phyloP scores from a whole-genome alignment of 2,888 invertebrate genomes.

The Scrobipalpa costella region DNA sequence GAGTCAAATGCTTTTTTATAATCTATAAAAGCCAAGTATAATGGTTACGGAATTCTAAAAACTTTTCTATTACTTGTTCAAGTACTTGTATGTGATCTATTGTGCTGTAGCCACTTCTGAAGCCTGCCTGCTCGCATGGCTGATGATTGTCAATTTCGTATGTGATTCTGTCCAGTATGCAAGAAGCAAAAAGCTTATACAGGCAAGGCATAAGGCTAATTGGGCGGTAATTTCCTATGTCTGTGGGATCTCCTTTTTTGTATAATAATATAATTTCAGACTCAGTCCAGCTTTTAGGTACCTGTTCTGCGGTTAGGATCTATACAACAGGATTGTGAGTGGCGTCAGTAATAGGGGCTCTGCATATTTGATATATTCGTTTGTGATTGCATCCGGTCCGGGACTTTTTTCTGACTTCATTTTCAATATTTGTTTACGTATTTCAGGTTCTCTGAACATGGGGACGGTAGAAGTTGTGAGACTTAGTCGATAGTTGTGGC shows the following conservation, averaged over 20 bases:
- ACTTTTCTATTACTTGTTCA: conserved; percentile 31
- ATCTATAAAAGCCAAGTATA: conserved; percentile 32
- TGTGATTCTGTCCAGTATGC: background rate
- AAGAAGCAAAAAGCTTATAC: conserved; percentile 3
- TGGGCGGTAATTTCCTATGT: conserved; percentile 32
- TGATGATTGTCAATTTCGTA: background rate
- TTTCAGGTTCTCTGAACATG: conserved; percentile 19
- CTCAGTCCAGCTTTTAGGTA: conserved; percentile 32
- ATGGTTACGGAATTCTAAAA: conserved; percentile 25
- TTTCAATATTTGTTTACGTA: conserved; percentile 31
- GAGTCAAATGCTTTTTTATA: conserved; percentile 31
- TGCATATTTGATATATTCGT: conserved; percentile 34
- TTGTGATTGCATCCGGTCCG: conserved; percentile 34
- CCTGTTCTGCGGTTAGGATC: conserved; percentile 31
- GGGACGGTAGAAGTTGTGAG: background rate
- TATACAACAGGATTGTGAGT: conserved; percentile 33
- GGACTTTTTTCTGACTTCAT: conserved; percentile 35
- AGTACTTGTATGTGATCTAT: conserved; percentile 30
- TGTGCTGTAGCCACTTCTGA: conserved; percentile 27
- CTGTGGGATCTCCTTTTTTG: conserved; percentile 37
- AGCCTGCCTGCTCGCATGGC: conserved; percentile 17
- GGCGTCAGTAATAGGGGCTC: conserved; percentile 28
- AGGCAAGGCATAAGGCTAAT: conserved; percentile 12
- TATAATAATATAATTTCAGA: conserved; percentile 37
- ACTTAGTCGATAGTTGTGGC: background rate